Evolutionary conservation across 2,888 invertebrate genomes (phyloP).

Genomic region (Cryptus armator): DNA sequence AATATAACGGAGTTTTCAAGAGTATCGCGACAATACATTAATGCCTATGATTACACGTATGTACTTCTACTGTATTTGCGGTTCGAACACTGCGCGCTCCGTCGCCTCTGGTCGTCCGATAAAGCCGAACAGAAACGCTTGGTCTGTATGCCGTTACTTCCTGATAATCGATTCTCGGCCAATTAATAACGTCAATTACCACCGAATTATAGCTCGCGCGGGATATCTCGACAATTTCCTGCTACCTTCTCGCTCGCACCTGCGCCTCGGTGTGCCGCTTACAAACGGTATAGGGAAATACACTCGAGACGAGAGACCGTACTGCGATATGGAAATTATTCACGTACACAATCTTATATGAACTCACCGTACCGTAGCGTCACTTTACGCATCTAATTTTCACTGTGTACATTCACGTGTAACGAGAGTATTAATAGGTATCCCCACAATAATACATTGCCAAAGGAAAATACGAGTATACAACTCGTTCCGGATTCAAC

Average conservation of each 20-base stretch:
- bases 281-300: conserved; percentile 38
- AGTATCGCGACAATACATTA: background rate
- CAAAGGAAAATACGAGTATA: conserved; percentile 41
- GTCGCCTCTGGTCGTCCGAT: conserved; percentile 61
- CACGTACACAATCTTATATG: conserved; percentile 46
- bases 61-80: conserved; percentile 31
- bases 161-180: conserved; percentile 70
- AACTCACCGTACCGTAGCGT: conserved; percentile 24
- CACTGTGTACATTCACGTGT: conserved; percentile 33
- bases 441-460: conserved; percentile 44
- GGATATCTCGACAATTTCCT: conserved; percentile 70
- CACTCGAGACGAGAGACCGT: conserved; percentile 49
- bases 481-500: conserved; percentile 32
- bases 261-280: conserved; percentile 4
- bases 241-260: conserved; percentile 49
- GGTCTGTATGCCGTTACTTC: conserved; percentile 64
- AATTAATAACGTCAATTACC: conserved; percentile 72
- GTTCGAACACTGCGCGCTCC: conserved; percentile 52
- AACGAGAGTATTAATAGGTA: conserved; percentile 56
- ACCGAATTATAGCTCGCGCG: conserved; percentile 68
- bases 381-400: background rate
- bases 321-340: conserved; percentile 65
- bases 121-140: conserved; percentile 60
- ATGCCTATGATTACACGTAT: conserved; percentile 7
- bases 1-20: background rate